phyloP scores from a whole-genome alignment of 1,140 invertebrate genomes.

The Platyscapa corneri region DNA sequence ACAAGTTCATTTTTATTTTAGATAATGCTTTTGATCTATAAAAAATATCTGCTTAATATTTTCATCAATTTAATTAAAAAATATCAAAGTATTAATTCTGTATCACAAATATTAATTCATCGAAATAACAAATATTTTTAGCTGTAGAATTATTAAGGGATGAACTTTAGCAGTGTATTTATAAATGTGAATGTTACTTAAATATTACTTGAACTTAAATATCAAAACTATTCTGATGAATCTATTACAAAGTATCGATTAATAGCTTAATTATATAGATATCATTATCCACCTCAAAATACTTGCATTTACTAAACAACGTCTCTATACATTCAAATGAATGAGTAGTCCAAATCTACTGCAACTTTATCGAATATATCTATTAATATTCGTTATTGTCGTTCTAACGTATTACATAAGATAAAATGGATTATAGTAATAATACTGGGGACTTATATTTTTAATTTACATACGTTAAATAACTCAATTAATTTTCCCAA shows the following conservation, averaged over 20 bases:
- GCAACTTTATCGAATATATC: neutral
- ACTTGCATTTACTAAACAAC: neutral
- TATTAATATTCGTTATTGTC: neutral
- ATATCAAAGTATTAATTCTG: neutral
- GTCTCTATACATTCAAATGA: neutral
- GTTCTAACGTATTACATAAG: neutral
- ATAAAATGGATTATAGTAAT: neutral
- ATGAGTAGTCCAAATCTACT: neutral
- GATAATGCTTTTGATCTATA: neutral
- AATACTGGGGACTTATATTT: neutral
- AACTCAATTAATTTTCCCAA: no score
- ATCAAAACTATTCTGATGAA: neutral
- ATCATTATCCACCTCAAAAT: neutral
- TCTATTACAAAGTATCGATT: neutral
- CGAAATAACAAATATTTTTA: no score
- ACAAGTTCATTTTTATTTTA: neutral
- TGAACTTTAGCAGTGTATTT: no score
- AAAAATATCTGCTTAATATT: neutral
- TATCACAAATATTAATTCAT: no score
- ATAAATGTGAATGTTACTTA: no score
- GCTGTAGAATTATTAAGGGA: neutral
- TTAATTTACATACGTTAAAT: no score
- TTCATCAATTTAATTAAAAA: neutral
- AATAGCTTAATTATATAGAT: neutral
- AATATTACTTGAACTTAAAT: no score